phyloP scores from a whole-genome alignment of 2,113 vertebrate species.

The Silurus asotus region DNA sequence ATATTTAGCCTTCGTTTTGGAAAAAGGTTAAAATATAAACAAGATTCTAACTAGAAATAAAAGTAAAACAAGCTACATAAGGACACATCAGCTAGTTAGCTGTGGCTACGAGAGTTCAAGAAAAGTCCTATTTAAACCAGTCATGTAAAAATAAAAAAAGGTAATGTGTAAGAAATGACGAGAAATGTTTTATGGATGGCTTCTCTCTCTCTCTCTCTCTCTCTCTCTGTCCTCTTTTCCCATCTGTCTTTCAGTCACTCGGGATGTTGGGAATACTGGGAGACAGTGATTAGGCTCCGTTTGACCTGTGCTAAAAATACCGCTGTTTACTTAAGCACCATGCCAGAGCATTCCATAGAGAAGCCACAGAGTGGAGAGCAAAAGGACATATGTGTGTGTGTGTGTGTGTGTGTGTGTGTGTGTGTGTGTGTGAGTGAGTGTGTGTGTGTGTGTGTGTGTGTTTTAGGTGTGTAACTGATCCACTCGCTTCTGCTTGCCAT shows the following conservation, averaged over 20 bases:
- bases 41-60: background rate
- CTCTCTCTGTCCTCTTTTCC: background rate
- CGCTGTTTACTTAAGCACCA: slow-evolving; percentile 41
- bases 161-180: background rate
- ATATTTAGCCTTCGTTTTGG: background rate
- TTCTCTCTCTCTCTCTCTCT: slow-evolving; percentile 4
- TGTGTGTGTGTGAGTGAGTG: slow-evolving; percentile 16
- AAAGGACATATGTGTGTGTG: slow-evolving; percentile 1
- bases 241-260: background rate
- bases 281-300: slow-evolving; percentile 31
- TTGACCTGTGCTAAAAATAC: slow-evolving; percentile 49
- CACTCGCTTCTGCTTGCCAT: slow-evolving; percentile 16
- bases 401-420: background rate
- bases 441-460: background rate
- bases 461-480: slow-evolving; percentile 21
- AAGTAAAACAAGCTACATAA: background rate
- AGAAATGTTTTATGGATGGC: background rate
- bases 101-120: background rate
- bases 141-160: too few relatives aligned
- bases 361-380: slow-evolving; percentile 24
- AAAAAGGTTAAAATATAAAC: background rate
- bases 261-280: slow-evolving; percentile 30
- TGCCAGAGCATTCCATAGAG: slow-evolving; percentile 43
- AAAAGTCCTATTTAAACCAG: too few relatives aligned
- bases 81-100: background rate